phyloP scores from a whole-genome alignment of 2,113 vertebrate genomes.

The Tinamus guttatus region DNA sequence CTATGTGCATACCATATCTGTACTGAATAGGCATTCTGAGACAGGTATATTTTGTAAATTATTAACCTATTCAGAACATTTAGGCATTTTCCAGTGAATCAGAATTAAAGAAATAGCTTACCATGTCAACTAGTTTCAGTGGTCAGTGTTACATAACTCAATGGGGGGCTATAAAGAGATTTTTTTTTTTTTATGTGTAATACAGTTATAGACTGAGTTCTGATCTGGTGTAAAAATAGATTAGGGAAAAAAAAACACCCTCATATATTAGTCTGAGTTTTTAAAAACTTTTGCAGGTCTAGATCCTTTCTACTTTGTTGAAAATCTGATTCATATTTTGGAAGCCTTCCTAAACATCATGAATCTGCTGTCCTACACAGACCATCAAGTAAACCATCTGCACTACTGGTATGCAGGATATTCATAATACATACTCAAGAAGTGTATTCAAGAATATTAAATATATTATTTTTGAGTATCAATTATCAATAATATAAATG shows the following conservation, averaged over 20 bases:
- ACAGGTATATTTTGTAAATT: background rate
- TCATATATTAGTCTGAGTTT: background rate
- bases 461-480: background rate
- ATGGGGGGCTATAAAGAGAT: no score
- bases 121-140: no score
- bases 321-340: background rate
- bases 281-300: background rate
- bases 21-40: background rate
- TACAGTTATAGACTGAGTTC: no score
- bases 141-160: no score
- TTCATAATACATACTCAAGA: background rate
- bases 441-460: background rate
- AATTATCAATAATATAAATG: background rate
- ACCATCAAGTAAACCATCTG: background rate
- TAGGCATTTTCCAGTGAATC: background rate
- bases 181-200: no score
- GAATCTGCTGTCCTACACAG: background rate
- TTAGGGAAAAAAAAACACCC: no score
- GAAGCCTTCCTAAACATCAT: background rate
- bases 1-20: background rate
- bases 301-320: background rate
- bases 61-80: background rate
- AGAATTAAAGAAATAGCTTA: background rate
- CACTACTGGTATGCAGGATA: background rate
- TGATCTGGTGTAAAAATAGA: no score